Base-by-base conservation (phyloP, 2,113 vertebrate genomes). In the Neolamprologus variostigma region DNA sequence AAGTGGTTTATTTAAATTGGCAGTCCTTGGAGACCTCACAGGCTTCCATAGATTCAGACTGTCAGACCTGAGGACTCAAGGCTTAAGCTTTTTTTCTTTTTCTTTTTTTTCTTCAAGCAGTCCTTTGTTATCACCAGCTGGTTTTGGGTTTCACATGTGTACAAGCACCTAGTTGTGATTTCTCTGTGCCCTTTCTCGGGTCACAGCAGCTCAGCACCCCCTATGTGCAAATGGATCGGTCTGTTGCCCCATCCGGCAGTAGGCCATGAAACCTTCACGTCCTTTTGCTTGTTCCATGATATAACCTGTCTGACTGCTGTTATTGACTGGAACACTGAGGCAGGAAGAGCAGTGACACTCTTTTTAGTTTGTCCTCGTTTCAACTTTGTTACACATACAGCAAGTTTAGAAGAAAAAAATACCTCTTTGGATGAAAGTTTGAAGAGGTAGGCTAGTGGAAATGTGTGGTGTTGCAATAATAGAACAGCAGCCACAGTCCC, bases 81-180 rank as follows among this genome's bases (percentile, higher is more conserved):
- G 55, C 42, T 50, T 13, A 33, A 51, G 40, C n/a, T 16, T 9
- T 82, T 66, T 12, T 63, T 35, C 16, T 16, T 66, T n/a, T 37
- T n/a, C 19, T 33, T 68, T 40, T 68, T 21, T 9, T 40, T 40
- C 5, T 42, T 50, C 16, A 50, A 78, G 42, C 23, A 19, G 19
- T 21, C 17, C 9, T 45, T 53, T 87, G 83, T 80, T 55, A 54
- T 76, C 33, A 51, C 54, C 11, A 47, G 54, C 40, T 13, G 5
- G 50, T 61, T 54, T 21, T 40, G 33, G 63, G 54, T 68, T 82
- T 42, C 50, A 42, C 12, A 14, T 87, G 90, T 93, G 88, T 80
- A 82, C 89, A 81, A 55, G 33, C 93, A 91, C 85, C 45, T 79
- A 68, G 76, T 66, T 91, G 92, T 54, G 87, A 87, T 61, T 85